phyloP scores from a whole-genome alignment of 2,113 vertebrate species.

The Ranitomeya imitator region DNA sequence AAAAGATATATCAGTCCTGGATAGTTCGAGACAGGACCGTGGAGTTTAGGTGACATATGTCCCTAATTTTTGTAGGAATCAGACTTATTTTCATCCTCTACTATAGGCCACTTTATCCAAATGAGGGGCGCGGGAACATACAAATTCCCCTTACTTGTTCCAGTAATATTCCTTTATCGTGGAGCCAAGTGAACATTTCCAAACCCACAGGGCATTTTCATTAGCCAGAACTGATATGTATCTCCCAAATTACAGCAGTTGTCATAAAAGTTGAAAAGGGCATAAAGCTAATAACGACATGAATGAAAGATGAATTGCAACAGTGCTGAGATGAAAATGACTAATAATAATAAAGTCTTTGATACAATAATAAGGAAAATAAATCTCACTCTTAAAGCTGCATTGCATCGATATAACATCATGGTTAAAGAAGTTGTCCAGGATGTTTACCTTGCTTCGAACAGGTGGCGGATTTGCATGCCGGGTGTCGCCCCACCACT shows the following conservation, averaged over 20 bases:
- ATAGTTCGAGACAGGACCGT: no score
- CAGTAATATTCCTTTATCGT: not conserved
- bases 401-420: not conserved
- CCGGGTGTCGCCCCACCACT: no score
- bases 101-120: no score
- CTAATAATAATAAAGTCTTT: not conserved
- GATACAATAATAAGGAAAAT: not conserved
- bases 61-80: no score
- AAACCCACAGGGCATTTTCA: slow-evolving; percentile 9
- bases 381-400: not conserved
- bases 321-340: not conserved
- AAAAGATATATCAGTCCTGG: no score
- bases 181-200: not conserved
- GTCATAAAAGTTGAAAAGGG: slow-evolving; percentile 39
- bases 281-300: slow-evolving; percentile 22
- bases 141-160: no score
- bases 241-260: slow-evolving; percentile 39
- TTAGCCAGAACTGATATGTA: slow-evolving; percentile 19
- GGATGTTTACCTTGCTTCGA: no score
- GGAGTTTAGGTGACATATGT: no score
- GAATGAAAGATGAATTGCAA: slow-evolving; percentile 41
- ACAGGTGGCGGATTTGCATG: no score
- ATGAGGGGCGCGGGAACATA: no score
- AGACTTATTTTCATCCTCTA: no score
- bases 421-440: not conserved